Evolutionary conservation across 2,888 invertebrate species (phyloP).

Genomic region (Hyles lineata): DNA sequence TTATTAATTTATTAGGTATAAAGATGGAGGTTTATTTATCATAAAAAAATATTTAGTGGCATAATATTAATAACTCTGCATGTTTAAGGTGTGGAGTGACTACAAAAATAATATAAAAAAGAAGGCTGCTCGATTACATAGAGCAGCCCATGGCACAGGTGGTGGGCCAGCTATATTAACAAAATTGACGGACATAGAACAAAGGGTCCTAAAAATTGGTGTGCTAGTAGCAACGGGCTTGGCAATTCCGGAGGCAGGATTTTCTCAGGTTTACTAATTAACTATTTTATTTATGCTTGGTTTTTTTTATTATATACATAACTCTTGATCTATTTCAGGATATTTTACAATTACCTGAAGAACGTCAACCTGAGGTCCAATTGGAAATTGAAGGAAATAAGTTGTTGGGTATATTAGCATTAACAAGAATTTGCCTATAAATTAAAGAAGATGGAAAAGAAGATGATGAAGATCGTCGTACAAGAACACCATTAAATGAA

Average conservation of each 20-base stretch:
- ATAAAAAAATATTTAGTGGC: too few species aligned
- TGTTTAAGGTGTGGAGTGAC: conserved; percentile 43
- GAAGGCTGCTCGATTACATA: conserved; percentile 38
- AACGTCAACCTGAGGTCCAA: not conserved
- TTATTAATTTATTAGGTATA: too few species aligned
- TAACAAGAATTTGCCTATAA: not conserved
- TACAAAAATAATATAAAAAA: conserved; percentile 42
- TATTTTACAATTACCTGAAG: not conserved
- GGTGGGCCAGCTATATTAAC: conserved; percentile 36
- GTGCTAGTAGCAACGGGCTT: conserved; percentile 35
- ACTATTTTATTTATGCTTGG: not conserved
- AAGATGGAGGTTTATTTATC: too few species aligned
- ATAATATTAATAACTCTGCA: not conserved
- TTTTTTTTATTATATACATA: not conserved
- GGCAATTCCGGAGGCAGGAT: conserved; percentile 10
- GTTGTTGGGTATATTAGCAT: not conserved
- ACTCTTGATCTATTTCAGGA: not conserved
- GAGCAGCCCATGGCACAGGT: conserved; percentile 36
- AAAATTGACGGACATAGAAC: conserved; percentile 36
- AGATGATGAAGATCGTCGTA: too few species aligned
- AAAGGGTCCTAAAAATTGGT: conserved; percentile 39
- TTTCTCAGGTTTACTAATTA: conserved; percentile 9
- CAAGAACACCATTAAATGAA: too few species aligned
- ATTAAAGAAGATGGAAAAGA: too few species aligned
- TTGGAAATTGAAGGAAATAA: not conserved